These are phyloP conservation scores for Oeneis ivallda DNA, from an alignment of 2,888 invertebrate species.

Conservation along the genomic window DNA sequence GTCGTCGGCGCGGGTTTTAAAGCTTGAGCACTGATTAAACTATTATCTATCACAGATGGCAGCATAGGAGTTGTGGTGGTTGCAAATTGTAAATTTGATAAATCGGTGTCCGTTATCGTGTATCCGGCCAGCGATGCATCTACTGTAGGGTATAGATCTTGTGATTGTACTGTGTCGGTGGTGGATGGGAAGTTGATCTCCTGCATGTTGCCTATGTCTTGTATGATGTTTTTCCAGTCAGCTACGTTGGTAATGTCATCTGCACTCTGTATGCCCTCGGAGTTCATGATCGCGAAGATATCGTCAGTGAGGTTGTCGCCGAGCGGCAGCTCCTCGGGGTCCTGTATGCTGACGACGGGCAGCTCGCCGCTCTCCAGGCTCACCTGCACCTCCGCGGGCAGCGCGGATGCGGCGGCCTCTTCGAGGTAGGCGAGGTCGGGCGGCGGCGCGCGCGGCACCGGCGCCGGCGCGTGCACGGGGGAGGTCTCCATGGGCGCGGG, in stretches of 20 bases:
- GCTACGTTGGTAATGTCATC: conserved; percentile 74
- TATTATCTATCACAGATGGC: conserved; percentile 54
- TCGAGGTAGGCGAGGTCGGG: conserved; percentile 68
- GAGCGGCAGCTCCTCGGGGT: conserved; percentile 73
- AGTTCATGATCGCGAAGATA: conserved; percentile 78
- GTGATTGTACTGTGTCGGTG: conserved; percentile 56
- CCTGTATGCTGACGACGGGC: conserved; percentile 79
- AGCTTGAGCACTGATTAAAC: conserved; percentile 51
- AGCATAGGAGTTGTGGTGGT: conserved; percentile 61
- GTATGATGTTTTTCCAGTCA: conserved; percentile 78
- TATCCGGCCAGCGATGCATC: conserved; percentile 57
- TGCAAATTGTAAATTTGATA: conserved; percentile 67
- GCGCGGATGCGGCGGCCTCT: conserved; percentile 60
- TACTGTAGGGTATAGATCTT: conserved; percentile 62
- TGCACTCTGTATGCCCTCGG: conserved; percentile 76
- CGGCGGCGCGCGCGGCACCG: conserved; percentile 68
- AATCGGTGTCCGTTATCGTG: conserved; percentile 61
- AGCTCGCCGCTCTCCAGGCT: conserved; percentile 74
- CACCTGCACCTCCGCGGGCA: conserved; percentile 69
- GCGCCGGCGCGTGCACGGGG: conserved; percentile 65
- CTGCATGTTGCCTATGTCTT: conserved; percentile 75
- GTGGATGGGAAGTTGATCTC: conserved; percentile 72
- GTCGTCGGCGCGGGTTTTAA: conserved; percentile 54
- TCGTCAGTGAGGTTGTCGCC: conserved; percentile 76
- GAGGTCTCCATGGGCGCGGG: conserved; percentile 64